Percentiles rank a stretch among this genome's conserved stretches.
Conservation (phyloP, 2,888 invertebrate species). For the Andrena haemorrhoa region DNA sequence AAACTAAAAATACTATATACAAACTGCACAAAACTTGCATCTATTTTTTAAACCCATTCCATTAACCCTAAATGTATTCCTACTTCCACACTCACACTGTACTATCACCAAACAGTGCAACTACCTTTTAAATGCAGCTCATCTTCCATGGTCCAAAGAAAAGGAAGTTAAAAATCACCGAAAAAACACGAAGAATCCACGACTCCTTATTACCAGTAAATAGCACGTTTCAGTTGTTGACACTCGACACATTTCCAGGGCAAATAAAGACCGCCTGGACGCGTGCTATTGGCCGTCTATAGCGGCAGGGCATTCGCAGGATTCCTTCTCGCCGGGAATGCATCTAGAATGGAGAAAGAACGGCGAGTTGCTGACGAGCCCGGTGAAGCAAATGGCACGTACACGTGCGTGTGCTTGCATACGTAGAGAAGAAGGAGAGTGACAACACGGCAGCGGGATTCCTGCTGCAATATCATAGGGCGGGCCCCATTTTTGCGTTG, state of each 20-base stretch:
- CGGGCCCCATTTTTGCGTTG: slow-evolving; percentile 63
- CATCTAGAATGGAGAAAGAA: slow-evolving; percentile 17
- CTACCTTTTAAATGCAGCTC: no score
- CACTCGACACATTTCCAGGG: neutral
- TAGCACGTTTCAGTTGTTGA: neutral
- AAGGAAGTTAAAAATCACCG: neutral
- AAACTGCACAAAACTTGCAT: no score
- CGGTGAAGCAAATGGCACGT: neutral
- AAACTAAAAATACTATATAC: no score
- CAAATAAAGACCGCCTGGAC: neutral
- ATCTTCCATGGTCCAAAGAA: neutral
- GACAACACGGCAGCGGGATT: slow-evolving; percentile 37
- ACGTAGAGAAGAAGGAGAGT: slow-evolving; percentile 3
- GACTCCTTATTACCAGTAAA: no score
- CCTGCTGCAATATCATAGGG: slow-evolving; percentile 44
- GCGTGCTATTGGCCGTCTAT: slow-evolving; percentile 16
- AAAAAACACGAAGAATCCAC: no score
- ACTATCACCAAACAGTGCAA: no score
- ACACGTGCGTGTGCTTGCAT: neutral
- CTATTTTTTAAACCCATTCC: no score
- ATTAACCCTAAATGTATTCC: no score
- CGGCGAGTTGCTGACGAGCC: neutral
- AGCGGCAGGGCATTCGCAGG: slow-evolving; percentile 20
- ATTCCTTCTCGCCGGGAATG: slow-evolving; percentile 25
- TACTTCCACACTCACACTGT: no score